Evolutionary conservation across 2,888 invertebrate genomes (phyloP).

Genomic region (Temnothorax unifasciatus): DNA sequence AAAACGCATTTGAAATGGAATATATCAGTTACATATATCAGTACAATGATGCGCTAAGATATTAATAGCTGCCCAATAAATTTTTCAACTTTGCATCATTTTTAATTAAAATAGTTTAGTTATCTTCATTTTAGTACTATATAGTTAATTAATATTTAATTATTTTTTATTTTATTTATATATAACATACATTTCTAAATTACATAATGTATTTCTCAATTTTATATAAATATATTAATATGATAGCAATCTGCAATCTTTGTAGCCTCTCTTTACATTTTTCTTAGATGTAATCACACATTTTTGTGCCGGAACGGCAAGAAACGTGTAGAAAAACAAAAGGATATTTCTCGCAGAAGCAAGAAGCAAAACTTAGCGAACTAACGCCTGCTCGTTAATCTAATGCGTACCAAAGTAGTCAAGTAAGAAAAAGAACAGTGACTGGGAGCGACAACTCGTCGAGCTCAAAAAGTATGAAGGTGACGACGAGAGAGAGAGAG

Average conservation of each 20-base stretch:
- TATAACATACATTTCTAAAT: neutral
- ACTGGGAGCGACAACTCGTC: neutral
- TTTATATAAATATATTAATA: neutral
- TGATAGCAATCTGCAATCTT: neutral
- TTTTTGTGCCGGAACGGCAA: neutral
- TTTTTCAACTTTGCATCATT: neutral
- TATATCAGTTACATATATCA: neutral
- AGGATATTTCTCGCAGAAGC: constrained; percentile 3
- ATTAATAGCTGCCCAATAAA: neutral
- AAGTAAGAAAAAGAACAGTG: constrained; percentile 1
- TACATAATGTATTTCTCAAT: neutral
- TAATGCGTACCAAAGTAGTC: constrained; percentile 18
- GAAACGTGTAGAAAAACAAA: neutral
- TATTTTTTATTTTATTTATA: neutral
- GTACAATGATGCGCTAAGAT: neutral
- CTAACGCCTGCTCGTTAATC: neutral
- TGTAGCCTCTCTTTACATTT: neutral
- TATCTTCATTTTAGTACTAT: neutral
- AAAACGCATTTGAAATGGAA: constrained; percentile 30
- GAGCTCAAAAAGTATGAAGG: constrained; percentile 13
- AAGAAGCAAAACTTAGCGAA: constrained; percentile 23
- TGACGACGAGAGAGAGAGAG: constrained; percentile 7
- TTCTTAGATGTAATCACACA: neutral
- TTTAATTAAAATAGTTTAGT: neutral
- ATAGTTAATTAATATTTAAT: neutral